phyloP scores from a whole-genome alignment of 92 coral and sea anemone species.

The Actinostola sp. region DNA sequence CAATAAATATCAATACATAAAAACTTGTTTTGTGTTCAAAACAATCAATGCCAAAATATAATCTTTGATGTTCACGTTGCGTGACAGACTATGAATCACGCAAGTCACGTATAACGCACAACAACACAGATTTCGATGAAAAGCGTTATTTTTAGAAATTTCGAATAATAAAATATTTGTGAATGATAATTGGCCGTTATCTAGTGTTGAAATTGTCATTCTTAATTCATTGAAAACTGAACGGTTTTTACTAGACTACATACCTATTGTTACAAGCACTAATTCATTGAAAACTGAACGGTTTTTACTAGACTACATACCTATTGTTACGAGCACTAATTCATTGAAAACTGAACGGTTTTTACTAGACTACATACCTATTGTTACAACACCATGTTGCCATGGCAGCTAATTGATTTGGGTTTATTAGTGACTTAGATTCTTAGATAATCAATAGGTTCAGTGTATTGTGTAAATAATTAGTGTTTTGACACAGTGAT shows the following conservation, averaged over 20 bases:
- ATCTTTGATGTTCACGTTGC: no score
- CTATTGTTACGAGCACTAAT: no score
- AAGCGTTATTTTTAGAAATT: no score
- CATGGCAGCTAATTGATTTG: slow-evolving; percentile 3
- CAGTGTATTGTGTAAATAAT: background rate
- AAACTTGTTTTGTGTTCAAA: no score
- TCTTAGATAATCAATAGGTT: background rate
- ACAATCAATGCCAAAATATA: no score
- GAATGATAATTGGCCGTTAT: no score
- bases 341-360: background rate
- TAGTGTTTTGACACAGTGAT: background rate
- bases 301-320: no score
- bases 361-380: background rate
- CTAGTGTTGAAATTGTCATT: no score
- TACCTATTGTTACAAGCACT: background rate
- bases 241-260: no score
- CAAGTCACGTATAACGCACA: background rate
- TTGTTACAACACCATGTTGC: background rate
- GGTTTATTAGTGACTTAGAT: background rate
- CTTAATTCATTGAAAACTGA: background rate
- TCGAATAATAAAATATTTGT: no score
- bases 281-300: background rate
- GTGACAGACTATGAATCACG: background rate
- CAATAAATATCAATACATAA: no score
- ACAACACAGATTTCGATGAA: no score